These are phyloP conservation scores for Notothenia rossii DNA, from an alignment of 2,113 vertebrate genomes.

Conservation along the genomic window DNA sequence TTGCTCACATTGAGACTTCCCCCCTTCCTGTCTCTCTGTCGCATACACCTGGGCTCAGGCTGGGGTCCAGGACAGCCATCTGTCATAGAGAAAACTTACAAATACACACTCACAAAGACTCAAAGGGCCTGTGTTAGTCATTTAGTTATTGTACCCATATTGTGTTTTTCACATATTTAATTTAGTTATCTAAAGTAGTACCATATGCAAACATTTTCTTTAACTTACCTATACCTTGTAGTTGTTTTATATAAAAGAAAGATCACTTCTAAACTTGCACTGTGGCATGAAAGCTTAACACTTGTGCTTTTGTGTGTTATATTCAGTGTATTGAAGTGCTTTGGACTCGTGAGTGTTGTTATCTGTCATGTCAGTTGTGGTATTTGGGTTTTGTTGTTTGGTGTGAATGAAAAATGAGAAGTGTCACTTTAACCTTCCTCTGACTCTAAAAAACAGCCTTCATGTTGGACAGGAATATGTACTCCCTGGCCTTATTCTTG, in stretches of 20 bases:
- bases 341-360: background rate
- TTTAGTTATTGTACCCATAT: too few relatives aligned
- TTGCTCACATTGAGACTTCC: slow-evolving; percentile 68
- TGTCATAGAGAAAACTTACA: slow-evolving; percentile 48
- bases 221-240: background rate
- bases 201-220: background rate
- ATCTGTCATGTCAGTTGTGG: background rate
- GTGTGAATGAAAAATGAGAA: slow-evolving; percentile 5
- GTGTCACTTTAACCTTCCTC: background rate
- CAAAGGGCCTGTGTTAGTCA: background rate
- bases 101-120: background rate
- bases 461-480: background rate
- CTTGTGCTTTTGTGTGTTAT: background rate
- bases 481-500: background rate
- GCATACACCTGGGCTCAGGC: slow-evolving; percentile 71
- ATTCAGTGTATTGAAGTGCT: background rate
- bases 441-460: background rate
- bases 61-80: slow-evolving; percentile 64
- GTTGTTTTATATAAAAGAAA: background rate
- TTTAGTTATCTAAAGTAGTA: too few relatives aligned
- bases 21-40: slow-evolving; percentile 75
- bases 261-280: background rate
- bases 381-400: slow-evolving; percentile 13
- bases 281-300: background rate
- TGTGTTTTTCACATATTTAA: too few relatives aligned